phyloP scores from a whole-genome alignment of 2,797 vertebrate genomes.

The Lerista edwardsae region DNA sequence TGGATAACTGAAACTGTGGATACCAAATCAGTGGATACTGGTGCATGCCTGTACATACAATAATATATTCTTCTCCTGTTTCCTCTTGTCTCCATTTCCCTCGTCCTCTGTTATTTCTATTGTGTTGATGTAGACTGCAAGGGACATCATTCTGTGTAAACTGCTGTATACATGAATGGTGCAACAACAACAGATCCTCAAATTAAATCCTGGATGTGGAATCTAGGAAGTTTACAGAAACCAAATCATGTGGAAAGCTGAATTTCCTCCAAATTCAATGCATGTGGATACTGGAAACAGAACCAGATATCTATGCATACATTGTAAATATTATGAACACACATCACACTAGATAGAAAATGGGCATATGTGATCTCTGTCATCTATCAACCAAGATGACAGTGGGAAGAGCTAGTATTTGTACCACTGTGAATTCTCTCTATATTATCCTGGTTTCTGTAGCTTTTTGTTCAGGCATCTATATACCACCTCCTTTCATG shows the following conservation, averaged over 20 bases:
- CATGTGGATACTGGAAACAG: not conserved
- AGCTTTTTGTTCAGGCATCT: not conserved
- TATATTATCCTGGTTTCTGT: constrained; percentile 20
- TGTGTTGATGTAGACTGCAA: too few species aligned
- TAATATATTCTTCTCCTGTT: too few species aligned
- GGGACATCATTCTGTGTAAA: too few species aligned
- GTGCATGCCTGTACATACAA: too few species aligned
- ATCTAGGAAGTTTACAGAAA: not conserved
- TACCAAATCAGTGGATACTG: too few species aligned
- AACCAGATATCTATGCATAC: not conserved
- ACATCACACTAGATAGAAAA: not conserved
- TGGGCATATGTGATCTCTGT: too few species aligned
- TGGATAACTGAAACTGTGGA: too few species aligned
- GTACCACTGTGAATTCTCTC: not conserved
- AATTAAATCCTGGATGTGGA: not conserved
- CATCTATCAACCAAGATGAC: not conserved
- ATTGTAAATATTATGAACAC: not conserved
- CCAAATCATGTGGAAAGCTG: not conserved
- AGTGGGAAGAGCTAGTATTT: not conserved
- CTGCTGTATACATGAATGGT: too few species aligned
- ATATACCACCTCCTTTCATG: constrained; percentile 17
- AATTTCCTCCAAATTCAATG: not conserved
- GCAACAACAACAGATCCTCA: not conserved
- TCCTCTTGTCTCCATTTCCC: too few species aligned
- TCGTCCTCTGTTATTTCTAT: too few species aligned